Percentiles rank a stretch among this genome's conserved stretches.
phyloP scores from a whole-genome alignment of 2,888 invertebrate species.

The Galerucella nymphaeae region DNA sequence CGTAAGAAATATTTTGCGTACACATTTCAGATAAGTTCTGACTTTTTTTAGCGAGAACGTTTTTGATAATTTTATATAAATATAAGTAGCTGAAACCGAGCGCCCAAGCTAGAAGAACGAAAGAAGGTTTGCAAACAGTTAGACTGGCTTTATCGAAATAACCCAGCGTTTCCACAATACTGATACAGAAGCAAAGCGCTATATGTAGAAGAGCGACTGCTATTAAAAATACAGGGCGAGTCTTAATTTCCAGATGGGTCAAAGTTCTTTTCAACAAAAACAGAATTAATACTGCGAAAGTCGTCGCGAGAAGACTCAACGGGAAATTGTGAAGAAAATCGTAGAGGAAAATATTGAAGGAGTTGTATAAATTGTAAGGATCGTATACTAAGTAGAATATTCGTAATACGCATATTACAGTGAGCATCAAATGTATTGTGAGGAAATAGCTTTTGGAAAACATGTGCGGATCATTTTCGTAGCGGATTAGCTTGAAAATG shows the following conservation, averaged over 20 bases:
- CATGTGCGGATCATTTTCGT: slow-evolving; percentile 87
- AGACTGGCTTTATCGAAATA: slow-evolving; percentile 65
- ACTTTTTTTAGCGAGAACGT: slow-evolving; percentile 79
- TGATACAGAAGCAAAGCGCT: slow-evolving; percentile 82
- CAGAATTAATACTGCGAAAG: slow-evolving; percentile 87
- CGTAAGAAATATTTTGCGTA: slow-evolving; percentile 82
- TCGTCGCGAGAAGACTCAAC: slow-evolving; percentile 88
- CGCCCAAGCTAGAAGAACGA: slow-evolving; percentile 85
- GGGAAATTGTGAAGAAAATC: slow-evolving; percentile 87
- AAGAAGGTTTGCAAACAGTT: slow-evolving; percentile 85
- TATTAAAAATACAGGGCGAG: slow-evolving; percentile 80
- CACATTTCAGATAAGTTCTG: slow-evolving; percentile 84
- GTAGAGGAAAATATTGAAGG: slow-evolving; percentile 81
- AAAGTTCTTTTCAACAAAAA: slow-evolving; percentile 85
- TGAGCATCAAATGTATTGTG: slow-evolving; percentile 84
- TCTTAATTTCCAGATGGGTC: slow-evolving; percentile 74
- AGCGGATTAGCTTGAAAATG: slow-evolving; percentile 85
- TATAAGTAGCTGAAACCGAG: slow-evolving; percentile 88
- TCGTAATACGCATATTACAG: slow-evolving; percentile 83
- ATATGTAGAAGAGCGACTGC: slow-evolving; percentile 84
- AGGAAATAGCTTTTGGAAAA: slow-evolving; percentile 90
- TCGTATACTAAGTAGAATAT: slow-evolving; percentile 92
- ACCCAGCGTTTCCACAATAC: slow-evolving; percentile 75
- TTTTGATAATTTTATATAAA: slow-evolving; percentile 81
- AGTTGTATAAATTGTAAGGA: slow-evolving; percentile 88